Evolutionary conservation across 2,797 vertebrate species (phyloP).

Genomic region (Chelon labrosus): DNA sequence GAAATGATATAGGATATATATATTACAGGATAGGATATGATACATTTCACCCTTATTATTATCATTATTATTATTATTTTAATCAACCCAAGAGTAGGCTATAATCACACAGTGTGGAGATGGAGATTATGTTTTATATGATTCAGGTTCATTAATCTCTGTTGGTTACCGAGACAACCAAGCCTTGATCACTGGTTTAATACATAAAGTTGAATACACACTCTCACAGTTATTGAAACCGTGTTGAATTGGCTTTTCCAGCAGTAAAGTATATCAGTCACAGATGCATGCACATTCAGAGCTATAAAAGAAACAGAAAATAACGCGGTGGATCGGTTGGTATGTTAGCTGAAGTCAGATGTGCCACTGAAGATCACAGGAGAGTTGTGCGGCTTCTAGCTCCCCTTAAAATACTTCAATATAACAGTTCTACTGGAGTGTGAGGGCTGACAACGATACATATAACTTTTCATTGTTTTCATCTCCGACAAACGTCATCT

Average conservation of each 20-base stretch:
- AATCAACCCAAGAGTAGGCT: no score
- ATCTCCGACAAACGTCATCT: background rate
- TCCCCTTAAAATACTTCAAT: constrained; percentile 9
- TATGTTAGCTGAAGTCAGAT: background rate
- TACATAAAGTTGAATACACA: constrained; percentile 39
- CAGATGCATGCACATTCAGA: constrained; percentile 47
- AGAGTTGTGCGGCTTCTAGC: constrained; percentile 14
- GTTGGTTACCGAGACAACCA: background rate
- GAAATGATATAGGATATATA: no score
- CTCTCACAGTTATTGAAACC: constrained; percentile 39
- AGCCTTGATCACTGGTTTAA: constrained; percentile 45
- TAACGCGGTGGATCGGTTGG: background rate
- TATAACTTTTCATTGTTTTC: background rate
- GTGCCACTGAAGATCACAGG: constrained; percentile 32
- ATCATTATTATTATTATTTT: no score
- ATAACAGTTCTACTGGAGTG: background rate
- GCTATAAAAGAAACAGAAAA: background rate
- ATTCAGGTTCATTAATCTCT: no score
- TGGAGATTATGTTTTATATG: no score
- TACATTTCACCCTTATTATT: no score
- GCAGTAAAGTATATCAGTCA: constrained; percentile 10
- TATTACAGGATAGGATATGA: no score
- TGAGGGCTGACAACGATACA: constrained; percentile 1
- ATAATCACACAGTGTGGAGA: no score
- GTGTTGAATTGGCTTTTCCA: constrained; percentile 13